A percentile compares a stretch with the other conserved stretches of the same genome.
These are phyloP conservation scores for Propithecus deckenii DNA, from an alignment of 2,797 vertebrate species.

Conservation along the genomic window DNA sequence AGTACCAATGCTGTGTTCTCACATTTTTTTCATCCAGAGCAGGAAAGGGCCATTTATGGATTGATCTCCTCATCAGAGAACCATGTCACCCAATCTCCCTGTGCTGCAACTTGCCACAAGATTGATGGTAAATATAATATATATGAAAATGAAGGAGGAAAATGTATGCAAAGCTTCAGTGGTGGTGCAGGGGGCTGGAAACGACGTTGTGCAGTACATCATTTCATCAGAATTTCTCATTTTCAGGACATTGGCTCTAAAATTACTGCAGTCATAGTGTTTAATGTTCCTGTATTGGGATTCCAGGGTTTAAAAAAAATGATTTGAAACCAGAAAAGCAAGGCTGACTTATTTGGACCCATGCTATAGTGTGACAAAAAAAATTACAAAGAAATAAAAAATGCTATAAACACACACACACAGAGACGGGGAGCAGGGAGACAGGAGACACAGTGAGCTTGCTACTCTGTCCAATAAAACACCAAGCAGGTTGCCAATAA, in stretches of 20 bases:
- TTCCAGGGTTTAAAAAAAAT: constrained; percentile 52
- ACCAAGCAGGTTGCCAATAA: neutral
- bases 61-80: constrained; percentile 54
- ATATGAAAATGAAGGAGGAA: constrained; percentile 74
- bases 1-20: neutral
- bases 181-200: constrained; percentile 51
- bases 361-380: neutral
- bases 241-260: constrained; percentile 76
- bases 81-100: constrained; percentile 54
- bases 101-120: constrained; percentile 51
- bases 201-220: constrained; percentile 33
- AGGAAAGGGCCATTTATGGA: constrained; percentile 26
- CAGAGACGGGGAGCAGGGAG: neutral
- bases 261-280: constrained; percentile 65
- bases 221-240: constrained; percentile 75
- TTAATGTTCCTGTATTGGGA: constrained; percentile 65
- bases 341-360: constrained; percentile 57
- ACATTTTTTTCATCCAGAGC: neutral
- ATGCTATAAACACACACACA: neutral
- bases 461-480: neutral
- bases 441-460: neutral
- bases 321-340: constrained; percentile 58
- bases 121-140: constrained; percentile 65
- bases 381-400: constrained; percentile 56
- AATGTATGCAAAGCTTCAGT: constrained; percentile 61